Conservation (phyloP, 2,113 vertebrate genomes). For the Bufo bufo region DNA sequence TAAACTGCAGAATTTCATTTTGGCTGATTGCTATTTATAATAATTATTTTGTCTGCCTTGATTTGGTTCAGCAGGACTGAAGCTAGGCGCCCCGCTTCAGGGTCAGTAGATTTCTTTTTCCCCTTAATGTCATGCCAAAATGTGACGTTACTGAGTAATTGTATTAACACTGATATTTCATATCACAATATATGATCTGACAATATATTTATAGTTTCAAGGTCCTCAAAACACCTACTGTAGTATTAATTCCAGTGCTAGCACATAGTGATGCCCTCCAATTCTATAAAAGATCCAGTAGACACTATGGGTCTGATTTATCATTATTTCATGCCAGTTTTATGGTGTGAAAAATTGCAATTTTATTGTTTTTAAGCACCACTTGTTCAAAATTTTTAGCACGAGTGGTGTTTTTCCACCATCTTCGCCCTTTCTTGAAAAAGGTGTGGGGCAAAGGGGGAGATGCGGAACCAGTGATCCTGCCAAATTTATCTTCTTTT, state of each 20-base stretch:
- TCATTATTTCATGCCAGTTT: too few species aligned
- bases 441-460: too few species aligned
- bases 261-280: not conserved
- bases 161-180: slow-evolving; percentile 21
- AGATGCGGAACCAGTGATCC: too few species aligned
- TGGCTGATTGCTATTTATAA: slow-evolving; percentile 45
- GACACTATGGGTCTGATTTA: too few species aligned
- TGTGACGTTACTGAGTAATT: slow-evolving; percentile 30
- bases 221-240: not conserved
- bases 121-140: not conserved
- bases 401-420: too few species aligned
- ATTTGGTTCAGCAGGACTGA: slow-evolving; percentile 17
- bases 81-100: slow-evolving; percentile 14
- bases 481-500: too few species aligned
- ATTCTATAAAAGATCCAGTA: too few species aligned
- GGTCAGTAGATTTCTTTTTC: slow-evolving; percentile 28
- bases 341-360: too few species aligned
- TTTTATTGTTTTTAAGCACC: too few species aligned
- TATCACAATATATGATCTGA: not conserved
- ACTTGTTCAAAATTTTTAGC: too few species aligned
- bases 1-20: slow-evolving; percentile 15
- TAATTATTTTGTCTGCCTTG: slow-evolving; percentile 42
- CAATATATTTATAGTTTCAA: not conserved
- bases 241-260: not conserved
- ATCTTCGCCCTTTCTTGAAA: too few species aligned